Percentiles rank a stretch among this genome's conserved stretches.
phyloP scores from a whole-genome alignment of 1,140 invertebrate genomes.

The Alviniconcha marisindica region DNA sequence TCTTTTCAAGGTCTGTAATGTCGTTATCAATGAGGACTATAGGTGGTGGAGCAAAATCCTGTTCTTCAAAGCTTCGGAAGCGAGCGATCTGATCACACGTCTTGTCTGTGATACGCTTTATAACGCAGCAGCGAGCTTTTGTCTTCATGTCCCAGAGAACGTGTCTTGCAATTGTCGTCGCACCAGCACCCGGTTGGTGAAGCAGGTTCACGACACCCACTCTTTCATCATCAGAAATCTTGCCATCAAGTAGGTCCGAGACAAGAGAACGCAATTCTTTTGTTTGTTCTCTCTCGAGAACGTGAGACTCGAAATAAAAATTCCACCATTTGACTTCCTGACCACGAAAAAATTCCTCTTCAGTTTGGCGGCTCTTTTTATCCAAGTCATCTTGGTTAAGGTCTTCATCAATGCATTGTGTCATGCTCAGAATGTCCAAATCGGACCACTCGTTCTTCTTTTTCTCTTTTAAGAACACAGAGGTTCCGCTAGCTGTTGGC shows the following conservation, averaged over 20 bases:
- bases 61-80: constrained; percentile 47
- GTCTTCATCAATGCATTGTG: constrained; percentile 43
- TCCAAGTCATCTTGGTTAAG: neutral
- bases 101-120: constrained; percentile 48
- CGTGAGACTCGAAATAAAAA: constrained; percentile 53
- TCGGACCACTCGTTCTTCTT: constrained; percentile 41
- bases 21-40: constrained; percentile 56
- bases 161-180: constrained; percentile 53
- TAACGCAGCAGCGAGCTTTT: constrained; percentile 52
- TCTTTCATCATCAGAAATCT: constrained; percentile 44
- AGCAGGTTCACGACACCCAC: constrained; percentile 45
- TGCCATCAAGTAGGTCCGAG: constrained; percentile 46
- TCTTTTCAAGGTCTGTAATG: constrained; percentile 57
- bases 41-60: constrained; percentile 41
- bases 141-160: constrained; percentile 52
- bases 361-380: constrained; percentile 16
- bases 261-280: too few species aligned
- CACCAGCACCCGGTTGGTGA: constrained; percentile 59
- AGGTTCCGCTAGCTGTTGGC: constrained; percentile 45
- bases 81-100: constrained; percentile 54
- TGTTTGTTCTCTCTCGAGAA: constrained; percentile 48
- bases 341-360: constrained; percentile 50
- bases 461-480: constrained; percentile 40
- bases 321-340: constrained; percentile 55
- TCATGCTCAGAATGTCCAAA: constrained; percentile 49